These are phyloP conservation scores for Dufourea novaeangliae DNA, from an alignment of 1,140 invertebrate genomes.

Conservation along the genomic window DNA sequence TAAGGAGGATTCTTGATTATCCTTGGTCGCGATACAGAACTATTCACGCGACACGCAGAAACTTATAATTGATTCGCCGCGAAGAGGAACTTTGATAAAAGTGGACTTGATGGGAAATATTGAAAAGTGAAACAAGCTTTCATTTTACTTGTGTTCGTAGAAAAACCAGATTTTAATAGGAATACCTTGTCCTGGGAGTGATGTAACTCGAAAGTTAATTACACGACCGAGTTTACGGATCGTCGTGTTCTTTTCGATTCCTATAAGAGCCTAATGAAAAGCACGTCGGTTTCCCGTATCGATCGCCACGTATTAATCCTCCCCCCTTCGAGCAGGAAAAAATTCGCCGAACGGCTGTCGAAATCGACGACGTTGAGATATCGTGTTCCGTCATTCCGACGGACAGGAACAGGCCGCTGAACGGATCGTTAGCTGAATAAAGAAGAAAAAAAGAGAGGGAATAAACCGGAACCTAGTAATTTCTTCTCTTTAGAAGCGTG, in stretches of 20 bases:
- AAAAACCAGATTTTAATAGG: too few relatives aligned
- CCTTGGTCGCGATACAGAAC: too few relatives aligned
- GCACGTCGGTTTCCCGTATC: neutral
- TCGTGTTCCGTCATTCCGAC: constrained; percentile 47
- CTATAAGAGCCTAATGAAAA: constrained; percentile 8
- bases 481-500: constrained; percentile 50
- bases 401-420: constrained; percentile 48
- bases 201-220: neutral
- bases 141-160: too few relatives aligned
- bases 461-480: constrained; percentile 40
- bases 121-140: too few relatives aligned
- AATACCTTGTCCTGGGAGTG: too few relatives aligned
- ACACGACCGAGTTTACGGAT: neutral
- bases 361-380: constrained; percentile 50
- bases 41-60: too few relatives aligned
- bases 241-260: neutral
- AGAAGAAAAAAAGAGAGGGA: constrained; percentile 6
- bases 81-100: too few relatives aligned
- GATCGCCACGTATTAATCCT: constrained; percentile 32
- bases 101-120: too few relatives aligned
- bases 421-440: constrained; percentile 28
- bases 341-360: constrained; percentile 18
- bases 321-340: neutral
- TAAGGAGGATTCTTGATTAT: too few relatives aligned
- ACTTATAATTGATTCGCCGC: too few relatives aligned